Percentiles rank a stretch among this genome's conserved stretches.
Evolutionary conservation across 2,797 vertebrate species (phyloP).

Genomic region (Gymnoscopelus microlampas): DNA sequence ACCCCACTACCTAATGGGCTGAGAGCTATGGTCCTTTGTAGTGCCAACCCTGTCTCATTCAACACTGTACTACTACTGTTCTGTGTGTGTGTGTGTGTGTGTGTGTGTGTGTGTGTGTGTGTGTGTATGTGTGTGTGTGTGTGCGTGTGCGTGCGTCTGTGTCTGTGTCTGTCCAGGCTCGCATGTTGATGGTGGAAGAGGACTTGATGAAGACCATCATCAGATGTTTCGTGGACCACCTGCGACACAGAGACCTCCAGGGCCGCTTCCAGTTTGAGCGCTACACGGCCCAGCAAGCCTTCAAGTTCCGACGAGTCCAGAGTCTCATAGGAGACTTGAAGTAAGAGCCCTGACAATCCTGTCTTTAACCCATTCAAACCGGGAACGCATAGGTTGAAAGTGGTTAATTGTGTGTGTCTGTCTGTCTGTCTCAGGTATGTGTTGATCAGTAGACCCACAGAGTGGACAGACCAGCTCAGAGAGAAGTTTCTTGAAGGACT

Average conservation of each 20-base stretch:
- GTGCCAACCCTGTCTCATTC: too few relatives aligned
- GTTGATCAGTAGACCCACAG: conserved; percentile 90
- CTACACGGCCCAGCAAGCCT: conserved; percentile 94
- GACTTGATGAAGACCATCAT: conserved; percentile 96
- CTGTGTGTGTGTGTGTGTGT: conserved; percentile 3
- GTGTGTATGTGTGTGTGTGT: background rate
- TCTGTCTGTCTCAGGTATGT: conserved; percentile 83
- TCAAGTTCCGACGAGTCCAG: conserved; percentile 95
- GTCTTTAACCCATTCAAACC: too few relatives aligned
- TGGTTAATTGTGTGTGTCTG: conserved; percentile 9
- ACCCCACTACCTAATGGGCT: too few relatives aligned
- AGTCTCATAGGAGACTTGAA: conserved; percentile 94
- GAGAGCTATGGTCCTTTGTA: too few relatives aligned
- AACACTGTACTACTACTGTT: background rate
- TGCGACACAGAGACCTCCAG: conserved; percentile 91
- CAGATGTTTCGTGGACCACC: conserved; percentile 93
- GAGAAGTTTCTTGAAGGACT: conserved; percentile 93
- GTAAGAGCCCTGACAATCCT: conserved; percentile 68
- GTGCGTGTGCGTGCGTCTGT: background rate
- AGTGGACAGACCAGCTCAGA: conserved; percentile 90
- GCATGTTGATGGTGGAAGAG: conserved; percentile 95
- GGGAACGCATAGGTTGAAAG: too few relatives aligned
- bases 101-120: conserved; percentile 4
- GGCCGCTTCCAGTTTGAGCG: conserved; percentile 97
- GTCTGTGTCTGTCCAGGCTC: conserved; percentile 82